Evolutionary conservation across 2,113 vertebrate species (phyloP).

Genomic region (Herpetotheres cachinnans): DNA sequence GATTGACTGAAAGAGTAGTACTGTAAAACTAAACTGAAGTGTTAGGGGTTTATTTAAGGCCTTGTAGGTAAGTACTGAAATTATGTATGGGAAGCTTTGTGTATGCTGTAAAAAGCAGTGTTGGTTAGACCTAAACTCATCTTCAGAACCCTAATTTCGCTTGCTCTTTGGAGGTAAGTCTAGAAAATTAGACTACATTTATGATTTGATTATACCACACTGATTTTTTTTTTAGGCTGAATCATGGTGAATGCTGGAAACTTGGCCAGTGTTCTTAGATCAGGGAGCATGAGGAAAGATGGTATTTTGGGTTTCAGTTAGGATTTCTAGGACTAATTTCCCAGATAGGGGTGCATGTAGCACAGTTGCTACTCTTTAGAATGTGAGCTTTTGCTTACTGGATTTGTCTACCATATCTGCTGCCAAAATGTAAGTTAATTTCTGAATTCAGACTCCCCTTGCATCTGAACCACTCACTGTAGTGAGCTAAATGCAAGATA

Average conservation of each 20-base stretch:
- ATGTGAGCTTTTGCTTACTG: neutral
- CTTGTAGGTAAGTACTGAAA: neutral
- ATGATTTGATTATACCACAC: neutral
- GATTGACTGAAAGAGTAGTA: neutral
- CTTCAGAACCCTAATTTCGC: conserved; percentile 16
- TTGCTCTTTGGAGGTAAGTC: neutral
- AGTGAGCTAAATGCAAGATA: neutral
- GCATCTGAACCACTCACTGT: neutral
- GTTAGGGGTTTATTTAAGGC: neutral
- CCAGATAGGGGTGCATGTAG: neutral
- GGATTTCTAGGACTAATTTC: neutral
- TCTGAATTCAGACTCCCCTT: neutral
- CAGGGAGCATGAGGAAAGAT: neutral
- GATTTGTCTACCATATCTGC: neutral
- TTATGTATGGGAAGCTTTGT: neutral
- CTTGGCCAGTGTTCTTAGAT: neutral
- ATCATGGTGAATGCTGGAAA: neutral
- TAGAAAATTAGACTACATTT: neutral
- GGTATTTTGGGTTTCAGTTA: neutral
- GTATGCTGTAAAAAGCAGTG: neutral
- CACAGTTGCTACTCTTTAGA: neutral
- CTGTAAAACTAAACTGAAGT: neutral
- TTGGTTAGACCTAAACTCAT: neutral
- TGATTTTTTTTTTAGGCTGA: neutral
- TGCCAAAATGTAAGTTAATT: neutral